Percentiles rank a stretch among this genome's conserved stretches.
Evolutionary conservation across 1,140 invertebrate genomes (phyloP).

Genomic region (Panagrolaimus sp.): DNA sequence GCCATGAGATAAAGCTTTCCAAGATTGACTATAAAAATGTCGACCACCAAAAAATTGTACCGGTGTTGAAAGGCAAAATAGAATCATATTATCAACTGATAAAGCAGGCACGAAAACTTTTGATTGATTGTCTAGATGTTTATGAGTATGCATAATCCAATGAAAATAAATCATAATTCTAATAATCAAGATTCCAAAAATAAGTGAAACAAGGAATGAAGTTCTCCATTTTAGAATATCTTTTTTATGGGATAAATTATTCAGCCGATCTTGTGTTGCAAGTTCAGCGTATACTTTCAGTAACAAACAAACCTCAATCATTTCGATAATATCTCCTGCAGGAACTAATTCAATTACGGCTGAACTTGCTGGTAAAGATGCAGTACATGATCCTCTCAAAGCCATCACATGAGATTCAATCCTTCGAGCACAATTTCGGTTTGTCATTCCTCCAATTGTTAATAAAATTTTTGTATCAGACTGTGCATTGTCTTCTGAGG

Average conservation of each 20-base stretch:
- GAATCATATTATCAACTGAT: constrained; percentile 85
- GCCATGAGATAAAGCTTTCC: constrained; percentile 76
- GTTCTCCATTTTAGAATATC: constrained; percentile 83
- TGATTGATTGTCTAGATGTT: constrained; percentile 59
- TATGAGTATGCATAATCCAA: constrained; percentile 58
- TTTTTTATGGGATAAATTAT: constrained; percentile 65
- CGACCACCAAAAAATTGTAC: constrained; percentile 92
- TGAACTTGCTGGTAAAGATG: constrained; percentile 78
- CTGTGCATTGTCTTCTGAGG: constrained; percentile 63
- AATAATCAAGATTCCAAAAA: constrained; percentile 93
- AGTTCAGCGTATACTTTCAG: constrained; percentile 60
- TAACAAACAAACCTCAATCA: constrained; percentile 68
- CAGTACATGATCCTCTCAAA: constrained; percentile 68
- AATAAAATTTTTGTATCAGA: constrained; percentile 37
- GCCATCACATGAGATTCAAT: constrained; percentile 80
- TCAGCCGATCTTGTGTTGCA: constrained; percentile 60
- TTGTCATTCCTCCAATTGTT: constrained; percentile 88
- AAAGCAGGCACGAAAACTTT: constrained; percentile 71
- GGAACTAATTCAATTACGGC: constrained; percentile 79
- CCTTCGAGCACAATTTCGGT: constrained; percentile 88
- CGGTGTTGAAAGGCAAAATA: constrained; percentile 89
- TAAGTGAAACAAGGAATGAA: constrained; percentile 82
- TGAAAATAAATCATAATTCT: constrained; percentile 79
- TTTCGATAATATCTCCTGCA: constrained; percentile 77
- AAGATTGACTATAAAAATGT: constrained; percentile 93